Evolutionary conservation across 2,113 vertebrate species (phyloP).

Genomic region (Callionymus lyra): DNA sequence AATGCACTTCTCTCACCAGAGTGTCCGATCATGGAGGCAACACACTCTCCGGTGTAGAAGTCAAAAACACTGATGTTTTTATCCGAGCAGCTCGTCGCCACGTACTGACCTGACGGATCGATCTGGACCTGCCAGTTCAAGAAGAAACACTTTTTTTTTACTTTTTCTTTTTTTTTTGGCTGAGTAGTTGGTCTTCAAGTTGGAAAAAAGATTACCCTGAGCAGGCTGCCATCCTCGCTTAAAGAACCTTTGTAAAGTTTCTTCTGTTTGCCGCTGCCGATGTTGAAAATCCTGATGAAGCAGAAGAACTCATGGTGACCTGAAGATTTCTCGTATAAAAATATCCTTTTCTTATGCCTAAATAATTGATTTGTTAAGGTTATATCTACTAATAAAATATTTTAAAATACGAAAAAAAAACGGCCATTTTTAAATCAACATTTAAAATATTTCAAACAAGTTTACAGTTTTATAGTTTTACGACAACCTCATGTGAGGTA

Average conservation of each 20-base stretch:
- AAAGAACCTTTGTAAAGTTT: constrained; percentile 90
- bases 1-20: constrained; percentile 69
- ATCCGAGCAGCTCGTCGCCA: constrained; percentile 92
- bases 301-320: neutral
- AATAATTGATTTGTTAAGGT: no score
- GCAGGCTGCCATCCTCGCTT: constrained; percentile 88
- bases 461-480: no score
- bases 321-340: no score
- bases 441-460: no score
- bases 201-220: constrained; percentile 68
- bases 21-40: constrained; percentile 91
- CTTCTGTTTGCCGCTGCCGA: constrained; percentile 94
- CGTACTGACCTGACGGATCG: constrained; percentile 90
- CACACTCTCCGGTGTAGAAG: constrained; percentile 87
- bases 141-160: neutral
- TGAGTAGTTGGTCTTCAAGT: neutral
- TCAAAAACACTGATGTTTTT: constrained; percentile 95
- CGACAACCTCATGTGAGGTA: no score
- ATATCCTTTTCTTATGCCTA: no score
- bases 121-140: constrained; percentile 77
- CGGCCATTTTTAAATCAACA: no score
- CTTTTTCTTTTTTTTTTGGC: neutral
- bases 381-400: no score
- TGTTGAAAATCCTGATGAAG: constrained; percentile 83
- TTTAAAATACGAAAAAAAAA: no score